phyloP scores from a whole-genome alignment of 2,797 vertebrate species.

The Phaenicophaeus curvirostris region DNA sequence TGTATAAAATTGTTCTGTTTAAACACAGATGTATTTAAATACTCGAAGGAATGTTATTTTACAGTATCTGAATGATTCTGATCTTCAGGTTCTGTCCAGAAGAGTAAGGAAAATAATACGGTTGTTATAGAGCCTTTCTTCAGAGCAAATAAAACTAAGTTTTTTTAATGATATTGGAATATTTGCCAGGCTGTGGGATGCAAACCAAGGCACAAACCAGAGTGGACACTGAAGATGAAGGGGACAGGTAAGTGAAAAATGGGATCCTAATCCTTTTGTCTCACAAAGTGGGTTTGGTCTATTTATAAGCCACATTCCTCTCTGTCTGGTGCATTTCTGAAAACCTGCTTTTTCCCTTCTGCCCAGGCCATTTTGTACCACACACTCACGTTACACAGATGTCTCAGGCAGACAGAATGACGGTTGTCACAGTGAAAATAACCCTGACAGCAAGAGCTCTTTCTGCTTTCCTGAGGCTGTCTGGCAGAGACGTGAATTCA shows the following conservation, averaged over 20 bases:
- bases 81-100: background rate
- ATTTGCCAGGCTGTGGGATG: background rate
- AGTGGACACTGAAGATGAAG: background rate
- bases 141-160: background rate
- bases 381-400: rapidly evolving
- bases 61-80: background rate
- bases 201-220: background rate
- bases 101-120: background rate
- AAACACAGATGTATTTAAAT: background rate
- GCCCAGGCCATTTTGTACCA: background rate
- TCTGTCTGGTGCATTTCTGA: background rate
- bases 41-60: background rate
- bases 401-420: background rate
- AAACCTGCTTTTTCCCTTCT: background rate
- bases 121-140: background rate
- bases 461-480: background rate
- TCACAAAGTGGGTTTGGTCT: background rate
- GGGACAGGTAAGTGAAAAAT: background rate
- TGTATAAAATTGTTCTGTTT: background rate
- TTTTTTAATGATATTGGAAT: background rate
- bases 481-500: background rate
- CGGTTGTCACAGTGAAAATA: background rate
- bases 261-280: background rate
- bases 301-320: background rate
- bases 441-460: background rate